Evolutionary conservation across 2,113 vertebrate species (phyloP).

Genomic region (Natator depressus): DNA sequence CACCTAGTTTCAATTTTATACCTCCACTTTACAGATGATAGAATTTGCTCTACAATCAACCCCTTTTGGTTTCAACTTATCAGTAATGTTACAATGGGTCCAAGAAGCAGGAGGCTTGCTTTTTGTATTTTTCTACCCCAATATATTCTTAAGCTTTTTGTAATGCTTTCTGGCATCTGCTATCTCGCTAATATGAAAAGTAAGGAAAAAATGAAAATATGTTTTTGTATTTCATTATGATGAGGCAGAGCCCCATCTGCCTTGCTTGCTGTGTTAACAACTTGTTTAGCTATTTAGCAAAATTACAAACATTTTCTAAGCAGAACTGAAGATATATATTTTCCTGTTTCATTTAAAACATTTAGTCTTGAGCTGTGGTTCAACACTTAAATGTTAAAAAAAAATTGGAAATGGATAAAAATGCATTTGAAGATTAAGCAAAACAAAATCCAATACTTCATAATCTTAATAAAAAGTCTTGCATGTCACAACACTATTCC

Average conservation of each 20-base stretch:
- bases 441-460: slow-evolving; percentile 19
- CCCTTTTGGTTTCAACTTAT: background rate
- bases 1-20: background rate
- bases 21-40: background rate
- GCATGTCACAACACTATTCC: background rate
- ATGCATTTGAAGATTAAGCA: slow-evolving; percentile 1
- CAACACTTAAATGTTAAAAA: background rate
- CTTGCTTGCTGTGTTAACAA: background rate
- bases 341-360: background rate
- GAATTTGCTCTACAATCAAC: background rate
- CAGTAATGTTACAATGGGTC: background rate
- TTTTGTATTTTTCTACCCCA: background rate
- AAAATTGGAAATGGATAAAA: slow-evolving; percentile 23
- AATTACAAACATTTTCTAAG: background rate
- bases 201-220: background rate
- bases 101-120: background rate
- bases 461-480: background rate
- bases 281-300: background rate
- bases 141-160: background rate
- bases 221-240: background rate
- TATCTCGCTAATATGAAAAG: background rate
- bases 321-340: background rate
- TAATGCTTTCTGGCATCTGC: background rate
- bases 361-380: background rate
- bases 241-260: background rate